A percentile compares a stretch with the other conserved stretches of the same genome.
These are phyloP conservation scores for Heliconius cydno DNA, from an alignment of 2,888 invertebrate species.

Conservation along the genomic window DNA sequence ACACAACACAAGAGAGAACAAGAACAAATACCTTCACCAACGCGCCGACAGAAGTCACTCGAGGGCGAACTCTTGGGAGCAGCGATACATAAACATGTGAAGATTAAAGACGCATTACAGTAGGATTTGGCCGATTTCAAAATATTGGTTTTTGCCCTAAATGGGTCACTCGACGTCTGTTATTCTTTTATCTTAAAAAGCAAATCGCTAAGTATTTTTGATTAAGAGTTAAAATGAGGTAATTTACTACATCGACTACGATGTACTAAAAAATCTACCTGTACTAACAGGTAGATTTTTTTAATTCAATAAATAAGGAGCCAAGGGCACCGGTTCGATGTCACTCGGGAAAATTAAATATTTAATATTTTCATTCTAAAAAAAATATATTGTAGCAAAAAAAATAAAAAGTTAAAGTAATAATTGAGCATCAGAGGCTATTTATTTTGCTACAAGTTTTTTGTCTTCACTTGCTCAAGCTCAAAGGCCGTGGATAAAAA, in stretches of 20 bases:
- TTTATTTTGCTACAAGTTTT: conserved; percentile 21
- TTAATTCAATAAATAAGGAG: too few species aligned
- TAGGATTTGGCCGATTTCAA: conserved; percentile 23
- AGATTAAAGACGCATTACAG: conserved; percentile 24
- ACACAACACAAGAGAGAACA: neutral
- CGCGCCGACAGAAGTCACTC: neutral
- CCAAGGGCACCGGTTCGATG: too few species aligned
- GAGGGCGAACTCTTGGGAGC: conserved; percentile 20
- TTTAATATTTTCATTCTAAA: neutral
- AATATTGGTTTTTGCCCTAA: conserved; percentile 10
- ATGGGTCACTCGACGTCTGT: neutral
- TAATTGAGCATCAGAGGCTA: conserved; percentile 23
- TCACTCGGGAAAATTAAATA: too few species aligned
- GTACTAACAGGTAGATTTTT: too few species aligned
- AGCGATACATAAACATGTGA: conserved; percentile 17
- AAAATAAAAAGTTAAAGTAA: conserved; percentile 10
- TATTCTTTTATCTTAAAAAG: conserved; percentile 5
- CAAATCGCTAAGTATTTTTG: neutral
- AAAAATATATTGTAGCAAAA: neutral
- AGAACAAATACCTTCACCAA: conserved; percentile 17
- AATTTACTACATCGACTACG: too few species aligned
- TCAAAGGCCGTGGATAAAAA: conserved; percentile 17
- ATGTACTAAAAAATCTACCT: too few species aligned
- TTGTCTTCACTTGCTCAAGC: conserved; percentile 25
- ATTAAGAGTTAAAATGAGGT: neutral